Percentiles rank a stretch among this genome's conserved stretches.
These are phyloP conservation scores for Lucilia sericata DNA, from an alignment of 1,140 invertebrate genomes.

Conservation along the genomic window DNA sequence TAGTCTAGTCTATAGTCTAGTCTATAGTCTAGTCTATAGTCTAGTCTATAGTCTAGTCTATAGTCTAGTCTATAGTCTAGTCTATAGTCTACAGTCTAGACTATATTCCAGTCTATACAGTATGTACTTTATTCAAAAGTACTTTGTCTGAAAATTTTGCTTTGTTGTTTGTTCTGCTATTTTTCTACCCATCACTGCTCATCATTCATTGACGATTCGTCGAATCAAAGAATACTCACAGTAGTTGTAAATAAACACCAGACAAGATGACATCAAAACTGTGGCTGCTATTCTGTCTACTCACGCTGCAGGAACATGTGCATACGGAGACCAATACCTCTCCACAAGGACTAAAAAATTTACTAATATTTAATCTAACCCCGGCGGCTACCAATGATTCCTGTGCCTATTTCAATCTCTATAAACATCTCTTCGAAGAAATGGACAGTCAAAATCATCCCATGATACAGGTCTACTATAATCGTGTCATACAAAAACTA, in stretches of 20 bases:
- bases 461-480: not conserved
- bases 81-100: too few species aligned
- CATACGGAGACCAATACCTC: not conserved
- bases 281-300: not conserved
- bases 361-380: not conserved
- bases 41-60: too few species aligned
- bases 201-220: not conserved
- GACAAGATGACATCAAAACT: constrained; percentile 20
- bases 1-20: too few species aligned
- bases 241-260: constrained; percentile 11
- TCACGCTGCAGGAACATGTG: not conserved
- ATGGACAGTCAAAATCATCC: constrained; percentile 20
- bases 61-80: too few species aligned
- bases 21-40: too few species aligned
- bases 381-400: not conserved
- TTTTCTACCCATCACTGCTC: not conserved
- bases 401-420: not conserved
- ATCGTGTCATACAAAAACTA: not conserved
- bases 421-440: not conserved
- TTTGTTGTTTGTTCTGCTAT: not conserved
- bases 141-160: too few species aligned
- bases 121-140: too few species aligned
- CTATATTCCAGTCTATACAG: too few species aligned
- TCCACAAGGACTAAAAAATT: not conserved
- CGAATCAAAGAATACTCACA: not conserved